A percentile compares a stretch with the other conserved stretches of the same genome.
These are phyloP conservation scores for Acrocephalus arundinaceus DNA, from an alignment of 2,113 vertebrate genomes.

Conservation along the genomic window DNA sequence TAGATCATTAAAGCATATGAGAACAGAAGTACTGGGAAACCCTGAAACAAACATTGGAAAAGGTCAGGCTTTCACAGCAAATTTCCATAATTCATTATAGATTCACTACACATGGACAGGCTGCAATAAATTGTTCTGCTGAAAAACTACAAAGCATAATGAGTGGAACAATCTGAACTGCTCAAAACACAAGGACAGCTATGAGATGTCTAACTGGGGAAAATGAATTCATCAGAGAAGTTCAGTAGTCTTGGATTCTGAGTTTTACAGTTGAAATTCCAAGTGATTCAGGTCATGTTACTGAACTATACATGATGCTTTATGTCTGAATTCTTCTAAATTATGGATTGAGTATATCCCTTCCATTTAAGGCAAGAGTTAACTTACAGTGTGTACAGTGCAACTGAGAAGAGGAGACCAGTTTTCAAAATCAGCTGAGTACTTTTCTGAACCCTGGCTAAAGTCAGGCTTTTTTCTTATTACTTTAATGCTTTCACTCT, in stretches of 20 bases:
- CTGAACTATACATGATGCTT: background rate
- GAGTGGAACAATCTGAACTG: conserved; percentile 40
- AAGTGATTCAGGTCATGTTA: background rate
- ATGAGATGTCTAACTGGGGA: background rate
- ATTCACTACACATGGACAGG: conserved; percentile 42
- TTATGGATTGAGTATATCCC: background rate
- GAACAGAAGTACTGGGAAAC: background rate
- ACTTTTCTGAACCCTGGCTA: background rate
- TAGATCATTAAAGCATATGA: rapidly evolving
- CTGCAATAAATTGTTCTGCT: conserved; percentile 50
- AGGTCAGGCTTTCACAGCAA: conserved; percentile 33
- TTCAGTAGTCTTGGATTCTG: background rate
- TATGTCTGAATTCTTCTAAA: background rate
- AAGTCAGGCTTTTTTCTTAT: background rate
- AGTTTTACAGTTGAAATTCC: background rate
- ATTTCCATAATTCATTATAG: conserved; percentile 60
- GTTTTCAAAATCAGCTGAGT: background rate
- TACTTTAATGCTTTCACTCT: background rate
- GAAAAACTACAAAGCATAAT: conserved; percentile 41
- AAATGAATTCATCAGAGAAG: conserved; percentile 8
- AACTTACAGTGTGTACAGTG: background rate
- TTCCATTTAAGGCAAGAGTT: background rate
- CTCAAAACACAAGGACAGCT: background rate
- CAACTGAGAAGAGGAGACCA: background rate
- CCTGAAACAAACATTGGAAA: background rate